phyloP scores from a whole-genome alignment of 2,888 invertebrate species.

The Athrips mouffetella region DNA sequence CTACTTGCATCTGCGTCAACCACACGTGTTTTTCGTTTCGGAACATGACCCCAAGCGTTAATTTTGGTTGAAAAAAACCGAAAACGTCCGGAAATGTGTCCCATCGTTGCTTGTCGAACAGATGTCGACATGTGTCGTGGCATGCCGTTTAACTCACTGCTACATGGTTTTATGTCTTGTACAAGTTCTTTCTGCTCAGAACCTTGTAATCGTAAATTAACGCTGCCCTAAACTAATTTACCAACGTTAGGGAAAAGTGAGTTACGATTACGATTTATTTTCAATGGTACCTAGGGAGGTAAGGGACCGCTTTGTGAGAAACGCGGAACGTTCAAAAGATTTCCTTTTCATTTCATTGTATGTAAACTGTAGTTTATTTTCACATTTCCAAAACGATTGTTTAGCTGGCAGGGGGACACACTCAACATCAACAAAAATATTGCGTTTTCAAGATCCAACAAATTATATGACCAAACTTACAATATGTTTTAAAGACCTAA shows the following conservation, averaged over 20 bases:
- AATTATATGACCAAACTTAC: too few species aligned
- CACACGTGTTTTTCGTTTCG: constrained; percentile 44
- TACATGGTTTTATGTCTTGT: neutral
- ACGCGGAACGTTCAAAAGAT: constrained; percentile 12
- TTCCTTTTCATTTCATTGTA: constrained; percentile 8
- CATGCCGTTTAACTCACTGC: constrained; percentile 19
- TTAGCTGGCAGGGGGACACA: too few species aligned
- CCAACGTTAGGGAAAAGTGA: constrained; percentile 63
- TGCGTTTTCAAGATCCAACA: too few species aligned
- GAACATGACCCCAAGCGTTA: constrained; percentile 53
- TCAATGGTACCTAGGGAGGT: constrained; percentile 1
- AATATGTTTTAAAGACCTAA: too few species aligned
- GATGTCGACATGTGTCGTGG: constrained; percentile 73
- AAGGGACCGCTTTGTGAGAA: too few species aligned
- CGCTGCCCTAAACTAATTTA: constrained; percentile 53
- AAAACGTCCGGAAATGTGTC: constrained; percentile 65
- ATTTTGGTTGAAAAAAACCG: constrained; percentile 61
- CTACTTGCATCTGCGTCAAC: neutral
- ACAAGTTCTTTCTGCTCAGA: too few species aligned
- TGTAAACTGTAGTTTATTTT: too few species aligned
- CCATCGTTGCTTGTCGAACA: constrained; percentile 67
- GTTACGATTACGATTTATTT: constrained; percentile 18
- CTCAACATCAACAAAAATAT: too few species aligned
- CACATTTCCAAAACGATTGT: too few species aligned
- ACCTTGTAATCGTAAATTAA: too few species aligned